Evolutionary conservation across 37 sponge, comb jelly and placozoan genomes (phyloP), one percentile per base, ranked within the genome.

Genomic region (Mnemiopsis leidyi): DNA sequence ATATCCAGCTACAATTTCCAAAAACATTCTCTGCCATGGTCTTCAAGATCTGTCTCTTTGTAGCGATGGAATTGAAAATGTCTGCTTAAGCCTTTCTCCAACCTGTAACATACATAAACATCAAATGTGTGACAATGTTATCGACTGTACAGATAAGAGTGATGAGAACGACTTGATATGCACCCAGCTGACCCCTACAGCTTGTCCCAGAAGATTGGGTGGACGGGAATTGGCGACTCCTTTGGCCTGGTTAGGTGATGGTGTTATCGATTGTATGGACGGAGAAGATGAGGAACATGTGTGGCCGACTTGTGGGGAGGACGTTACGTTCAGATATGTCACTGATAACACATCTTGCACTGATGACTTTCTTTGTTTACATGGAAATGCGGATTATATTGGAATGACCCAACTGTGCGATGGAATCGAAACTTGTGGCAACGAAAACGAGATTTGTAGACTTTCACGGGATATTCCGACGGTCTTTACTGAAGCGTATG

Each of bases 51-150:
- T 40, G 16, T 3, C 38, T 25, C 5, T 85, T 40, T 85, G 90
- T 40, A 61, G 39, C 23, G 35, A 85, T 39, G 48, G 90, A 3
- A 85, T 85, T 40, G 90, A 85, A 37, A 39, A 18, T 3, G 0
- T 40, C 1, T 85, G 90, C 29, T 40, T 13, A 18, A 18, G 9
- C 1, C 0, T 85, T 13, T 40, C 61, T 39, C 61, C 61, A 18
- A 5, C 61, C 7, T 85, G 90, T 39, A 28, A 23, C 5, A 39
- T n/a, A 23, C 90, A 85, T 61, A 85, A 85, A 39, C 90, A 85
- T 28, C 0, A 40, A 1, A 38, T 85, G 61, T 85, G 90, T 40
- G 61, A 85, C 25, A 61, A 61, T 24, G 9, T 39, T 1, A 0
- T 2, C 20, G 48, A 85, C n/a, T 85, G 90, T 85, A 61, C 7